Percentiles rank a stretch among this genome's conserved stretches.
Conservation (phyloP, 53 echinoderm and acorn worm genomes). For the Echinarachnius parma region DNA sequence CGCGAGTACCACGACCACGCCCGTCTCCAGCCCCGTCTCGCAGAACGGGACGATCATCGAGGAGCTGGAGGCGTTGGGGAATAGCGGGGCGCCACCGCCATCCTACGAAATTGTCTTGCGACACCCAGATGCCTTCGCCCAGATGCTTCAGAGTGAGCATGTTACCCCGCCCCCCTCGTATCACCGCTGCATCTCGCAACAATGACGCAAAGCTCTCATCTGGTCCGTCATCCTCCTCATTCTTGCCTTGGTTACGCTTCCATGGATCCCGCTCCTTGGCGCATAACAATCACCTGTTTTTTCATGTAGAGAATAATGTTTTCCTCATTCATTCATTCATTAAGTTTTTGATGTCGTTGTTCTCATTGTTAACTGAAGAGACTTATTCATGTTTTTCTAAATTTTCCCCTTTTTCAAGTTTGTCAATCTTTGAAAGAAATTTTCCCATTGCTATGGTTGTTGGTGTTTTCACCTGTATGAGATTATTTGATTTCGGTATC, state of each 20-base stretch:
- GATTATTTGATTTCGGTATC: no score
- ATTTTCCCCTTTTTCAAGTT: neutral
- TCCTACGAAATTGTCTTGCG: slow-evolving; percentile 47
- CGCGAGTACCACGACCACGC: slow-evolving; percentile 30
- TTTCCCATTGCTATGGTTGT: no score
- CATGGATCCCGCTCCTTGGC: slow-evolving; percentile 31
- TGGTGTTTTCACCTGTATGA: no score
- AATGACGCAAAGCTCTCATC: slow-evolving; percentile 45
- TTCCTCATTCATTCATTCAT: neutral
- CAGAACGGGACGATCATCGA: slow-evolving; percentile 37
- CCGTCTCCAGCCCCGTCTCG: slow-evolving; percentile 38
- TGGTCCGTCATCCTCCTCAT: slow-evolving; percentile 33
- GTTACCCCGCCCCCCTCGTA: slow-evolving; percentile 24
- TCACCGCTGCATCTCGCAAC: slow-evolving; percentile 37
- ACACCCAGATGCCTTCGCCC: slow-evolving; percentile 48
- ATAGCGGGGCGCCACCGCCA: slow-evolving; percentile 31
- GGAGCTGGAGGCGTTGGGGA: slow-evolving; percentile 33
- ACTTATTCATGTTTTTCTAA: neutral
- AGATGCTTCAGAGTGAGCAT: slow-evolving; percentile 32
- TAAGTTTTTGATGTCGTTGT: neutral
- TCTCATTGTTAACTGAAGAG: neutral
- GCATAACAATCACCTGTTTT: neutral
- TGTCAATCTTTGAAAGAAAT: no score
- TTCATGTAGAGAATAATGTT: neutral
- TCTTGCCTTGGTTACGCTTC: slow-evolving; percentile 23